Conservation (phyloP, 2,113 vertebrate genomes). For the Syngnathus scovelli region DNA sequence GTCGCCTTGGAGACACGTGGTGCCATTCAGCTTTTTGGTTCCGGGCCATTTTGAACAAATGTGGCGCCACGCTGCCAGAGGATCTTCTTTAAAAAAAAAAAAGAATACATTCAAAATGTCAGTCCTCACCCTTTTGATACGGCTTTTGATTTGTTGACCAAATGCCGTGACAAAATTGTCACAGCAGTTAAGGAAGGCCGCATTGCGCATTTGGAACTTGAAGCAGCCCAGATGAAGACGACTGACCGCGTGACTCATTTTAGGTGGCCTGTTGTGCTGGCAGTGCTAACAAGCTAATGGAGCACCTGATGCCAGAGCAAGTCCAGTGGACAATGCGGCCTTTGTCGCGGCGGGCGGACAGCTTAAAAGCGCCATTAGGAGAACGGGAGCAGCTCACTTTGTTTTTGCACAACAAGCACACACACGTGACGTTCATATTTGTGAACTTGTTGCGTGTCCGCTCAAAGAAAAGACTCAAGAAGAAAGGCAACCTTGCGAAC, state of each 20-base stretch:
- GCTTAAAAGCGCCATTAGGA: neutral
- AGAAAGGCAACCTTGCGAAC: neutral
- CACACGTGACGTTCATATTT: neutral
- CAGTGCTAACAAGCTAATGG: neutral
- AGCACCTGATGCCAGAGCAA: slow-evolving; percentile 41
- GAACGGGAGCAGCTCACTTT: neutral
- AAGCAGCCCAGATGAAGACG: no score
- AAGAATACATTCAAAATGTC: no score
- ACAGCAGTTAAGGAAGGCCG: no score
- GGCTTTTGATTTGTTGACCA: no score
- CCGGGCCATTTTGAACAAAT: neutral
- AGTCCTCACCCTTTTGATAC: no score
- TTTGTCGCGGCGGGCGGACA: neutral
- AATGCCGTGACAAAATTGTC: no score
- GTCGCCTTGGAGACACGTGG: neutral
- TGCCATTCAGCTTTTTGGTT: neutral
- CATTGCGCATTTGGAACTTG: no score
- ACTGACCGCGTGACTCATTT: no score
- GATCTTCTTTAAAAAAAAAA: neutral
- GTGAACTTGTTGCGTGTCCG: neutral
- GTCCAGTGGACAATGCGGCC: slow-evolving; percentile 4
- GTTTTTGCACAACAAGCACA: neutral
- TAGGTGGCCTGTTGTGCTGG: neutral
- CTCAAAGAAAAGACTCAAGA: slow-evolving; percentile 5
- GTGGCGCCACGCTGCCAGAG: neutral